Conservation (phyloP, 2,888 invertebrate species). For the Apocheima hispidaria region DNA sequence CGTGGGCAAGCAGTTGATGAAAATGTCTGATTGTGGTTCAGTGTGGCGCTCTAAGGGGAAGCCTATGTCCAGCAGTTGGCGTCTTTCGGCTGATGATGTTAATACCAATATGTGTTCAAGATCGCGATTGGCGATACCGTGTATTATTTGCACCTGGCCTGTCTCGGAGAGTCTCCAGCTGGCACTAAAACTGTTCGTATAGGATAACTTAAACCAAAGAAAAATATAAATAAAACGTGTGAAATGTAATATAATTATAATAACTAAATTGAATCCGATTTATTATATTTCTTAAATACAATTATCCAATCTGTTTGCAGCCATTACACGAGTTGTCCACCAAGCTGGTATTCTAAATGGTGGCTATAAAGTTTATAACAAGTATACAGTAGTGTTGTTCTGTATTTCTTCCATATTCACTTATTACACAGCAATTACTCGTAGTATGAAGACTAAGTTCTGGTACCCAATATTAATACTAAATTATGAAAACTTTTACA, state of each 20-base stretch:
- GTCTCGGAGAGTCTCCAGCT: not conserved
- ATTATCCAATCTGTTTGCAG: slow-evolving; percentile 6
- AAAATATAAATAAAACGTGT: not conserved
- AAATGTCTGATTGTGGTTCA: too few relatives aligned
- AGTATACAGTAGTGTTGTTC: not conserved
- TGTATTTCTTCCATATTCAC: not conserved
- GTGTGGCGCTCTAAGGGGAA: too few relatives aligned
- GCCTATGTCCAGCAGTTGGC: too few relatives aligned
- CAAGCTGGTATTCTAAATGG: not conserved
- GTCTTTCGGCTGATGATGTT: too few relatives aligned
- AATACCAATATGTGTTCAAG: too few relatives aligned
- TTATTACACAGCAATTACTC: not conserved
- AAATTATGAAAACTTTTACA: too few relatives aligned
- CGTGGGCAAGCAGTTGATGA: too few relatives aligned
- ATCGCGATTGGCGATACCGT: too few relatives aligned
- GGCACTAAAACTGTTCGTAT: not conserved
- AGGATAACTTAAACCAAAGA: too few relatives aligned
- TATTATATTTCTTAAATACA: slow-evolving; percentile 16
- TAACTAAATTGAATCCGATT: not conserved
- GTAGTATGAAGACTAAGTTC: not conserved
- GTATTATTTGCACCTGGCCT: not conserved
- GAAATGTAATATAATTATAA: slow-evolving; percentile 1
- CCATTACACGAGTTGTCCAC: slow-evolving; percentile 8
- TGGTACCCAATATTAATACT: too few relatives aligned
- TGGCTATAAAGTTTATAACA: not conserved